Evolutionary conservation across 2,113 vertebrate species (phyloP).

Genomic region (Phaetusa simplex): DNA sequence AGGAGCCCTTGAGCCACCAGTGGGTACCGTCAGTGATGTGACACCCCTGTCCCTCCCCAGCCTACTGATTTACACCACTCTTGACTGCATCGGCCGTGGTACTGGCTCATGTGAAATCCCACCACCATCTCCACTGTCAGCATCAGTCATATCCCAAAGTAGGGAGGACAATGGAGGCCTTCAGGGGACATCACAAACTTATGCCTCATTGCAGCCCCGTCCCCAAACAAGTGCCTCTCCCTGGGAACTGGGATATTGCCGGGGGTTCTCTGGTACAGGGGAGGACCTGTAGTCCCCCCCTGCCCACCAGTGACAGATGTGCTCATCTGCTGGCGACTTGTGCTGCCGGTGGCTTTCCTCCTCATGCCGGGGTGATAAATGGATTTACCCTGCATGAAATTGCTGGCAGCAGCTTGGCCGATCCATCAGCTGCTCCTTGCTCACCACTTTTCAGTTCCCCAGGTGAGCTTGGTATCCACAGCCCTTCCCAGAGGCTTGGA

Average conservation of each 20-base stretch:
- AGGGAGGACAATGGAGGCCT: background rate
- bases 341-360: background rate
- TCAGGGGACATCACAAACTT: background rate
- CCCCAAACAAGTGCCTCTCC: background rate
- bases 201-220: background rate
- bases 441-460: background rate
- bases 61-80: background rate
- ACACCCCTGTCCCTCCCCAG: background rate
- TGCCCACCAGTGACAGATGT: background rate
- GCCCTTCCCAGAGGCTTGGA: background rate
- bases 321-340: background rate
- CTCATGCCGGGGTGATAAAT: background rate
- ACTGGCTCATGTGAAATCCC: background rate
- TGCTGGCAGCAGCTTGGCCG: background rate
- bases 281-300: background rate
- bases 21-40: background rate
- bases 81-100: accelerated
- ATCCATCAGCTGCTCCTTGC: conserved; percentile 48
- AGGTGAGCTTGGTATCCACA: background rate
- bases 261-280: background rate
- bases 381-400: conserved; percentile 34
- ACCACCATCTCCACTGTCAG: background rate
- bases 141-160: accelerated
- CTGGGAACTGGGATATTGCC: background rate
- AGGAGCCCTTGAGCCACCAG: background rate